These are phyloP conservation scores for Apodemia mormo DNA, from an alignment of 2,888 invertebrate species.

Conservation along the genomic window DNA sequence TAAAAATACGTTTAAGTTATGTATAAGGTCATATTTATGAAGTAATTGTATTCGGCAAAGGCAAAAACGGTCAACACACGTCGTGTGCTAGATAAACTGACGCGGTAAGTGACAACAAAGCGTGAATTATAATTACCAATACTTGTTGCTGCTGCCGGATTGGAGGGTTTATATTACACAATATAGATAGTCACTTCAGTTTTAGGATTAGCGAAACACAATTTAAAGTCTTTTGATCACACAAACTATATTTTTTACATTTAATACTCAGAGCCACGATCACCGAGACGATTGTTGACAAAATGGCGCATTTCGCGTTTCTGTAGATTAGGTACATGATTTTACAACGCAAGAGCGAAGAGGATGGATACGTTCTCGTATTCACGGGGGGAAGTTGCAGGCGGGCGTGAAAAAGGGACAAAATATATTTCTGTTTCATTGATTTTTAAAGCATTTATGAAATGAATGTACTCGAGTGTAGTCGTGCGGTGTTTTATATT, in stretches of 20 bases:
- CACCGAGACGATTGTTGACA: not conserved
- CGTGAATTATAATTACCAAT: slow-evolving; percentile 8
- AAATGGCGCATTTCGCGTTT: slow-evolving; percentile 14
- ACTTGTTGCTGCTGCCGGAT: not conserved
- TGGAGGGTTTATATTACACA: not conserved
- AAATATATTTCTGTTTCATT: not conserved
- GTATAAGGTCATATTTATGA: not conserved
- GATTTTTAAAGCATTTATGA: slow-evolving; percentile 6
- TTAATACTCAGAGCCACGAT: slow-evolving; percentile 9
- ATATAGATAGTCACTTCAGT: not conserved
- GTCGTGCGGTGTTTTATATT: not conserved
- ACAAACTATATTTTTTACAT: slow-evolving; percentile 8
- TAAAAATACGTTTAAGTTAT: not conserved
- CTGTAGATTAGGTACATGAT: not conserved
- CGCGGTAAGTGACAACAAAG: not conserved
- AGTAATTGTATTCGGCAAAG: not conserved
- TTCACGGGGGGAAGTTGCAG: not conserved
- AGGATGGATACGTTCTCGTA: not conserved
- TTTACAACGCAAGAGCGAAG: not conserved
- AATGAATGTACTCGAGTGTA: not conserved
- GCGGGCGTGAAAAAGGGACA: not conserved
- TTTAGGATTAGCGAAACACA: not conserved
- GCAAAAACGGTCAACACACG: not conserved
- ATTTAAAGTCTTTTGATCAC: not conserved
- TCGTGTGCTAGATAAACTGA: slow-evolving; percentile 1